These are phyloP conservation scores for Chaetophractus vellerosus DNA, from an alignment of 2,797 vertebrate species.

Conservation along the genomic window DNA sequence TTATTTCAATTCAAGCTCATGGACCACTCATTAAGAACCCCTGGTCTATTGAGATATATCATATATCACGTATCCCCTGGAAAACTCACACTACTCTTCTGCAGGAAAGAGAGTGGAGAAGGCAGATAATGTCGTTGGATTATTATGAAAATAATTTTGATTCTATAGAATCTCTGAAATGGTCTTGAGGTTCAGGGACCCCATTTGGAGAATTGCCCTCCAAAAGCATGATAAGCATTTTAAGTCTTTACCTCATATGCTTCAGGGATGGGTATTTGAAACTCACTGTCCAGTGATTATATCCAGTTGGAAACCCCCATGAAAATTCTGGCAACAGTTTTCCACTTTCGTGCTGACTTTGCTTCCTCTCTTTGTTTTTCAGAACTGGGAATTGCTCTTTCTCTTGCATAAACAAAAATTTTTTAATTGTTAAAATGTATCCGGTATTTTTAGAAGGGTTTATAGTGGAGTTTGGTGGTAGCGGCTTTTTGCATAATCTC, in stretches of 20 bases:
- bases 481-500: background rate
- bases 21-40: too few relatives aligned
- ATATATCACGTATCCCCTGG: too few relatives aligned
- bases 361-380: background rate
- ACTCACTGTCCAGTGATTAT: background rate
- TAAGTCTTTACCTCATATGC: background rate
- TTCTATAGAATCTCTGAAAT: background rate
- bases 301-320: slow-evolving; percentile 3
- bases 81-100: too few relatives aligned
- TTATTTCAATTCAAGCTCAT: too few relatives aligned
- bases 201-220: background rate
- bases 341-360: slow-evolving; percentile 39
- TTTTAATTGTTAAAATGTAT: background rate
- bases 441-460: background rate
- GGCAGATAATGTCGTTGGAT: background rate
- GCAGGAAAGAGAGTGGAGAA: too few relatives aligned
- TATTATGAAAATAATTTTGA: slow-evolving; percentile 41
- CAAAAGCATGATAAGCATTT: background rate
- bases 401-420: background rate
- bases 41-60: too few relatives aligned
- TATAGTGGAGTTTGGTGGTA: background rate
- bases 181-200: background rate
- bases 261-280: slow-evolving; percentile 22
- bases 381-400: slow-evolving; percentile 56
- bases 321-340: background rate